These are phyloP conservation scores for Ispidina lecontei DNA, from an alignment of 2,797 vertebrate species.

Conservation along the genomic window DNA sequence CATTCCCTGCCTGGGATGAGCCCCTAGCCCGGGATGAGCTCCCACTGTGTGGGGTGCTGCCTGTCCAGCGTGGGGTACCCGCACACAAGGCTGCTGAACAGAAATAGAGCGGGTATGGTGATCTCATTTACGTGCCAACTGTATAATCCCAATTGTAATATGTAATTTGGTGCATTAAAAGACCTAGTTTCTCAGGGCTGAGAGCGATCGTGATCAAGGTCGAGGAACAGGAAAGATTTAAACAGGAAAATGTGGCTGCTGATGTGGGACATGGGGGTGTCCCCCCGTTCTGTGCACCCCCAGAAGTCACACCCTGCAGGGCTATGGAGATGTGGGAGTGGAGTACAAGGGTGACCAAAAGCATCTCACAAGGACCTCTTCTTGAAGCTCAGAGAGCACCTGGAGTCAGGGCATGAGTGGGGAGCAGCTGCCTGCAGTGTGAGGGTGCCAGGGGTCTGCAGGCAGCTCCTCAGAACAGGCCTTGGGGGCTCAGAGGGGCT, in stretches of 20 bases:
- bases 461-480: neutral
- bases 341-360: neutral
- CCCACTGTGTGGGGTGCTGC: neutral
- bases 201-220: conserved; percentile 23
- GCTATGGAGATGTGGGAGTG: no score
- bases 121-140: conserved; percentile 35
- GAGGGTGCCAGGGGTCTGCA: fast-evolving
- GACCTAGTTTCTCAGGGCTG: conserved; percentile 35
- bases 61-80: fast-evolving
- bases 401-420: neutral
- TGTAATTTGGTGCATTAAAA: conserved; percentile 34
- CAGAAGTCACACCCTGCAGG: neutral
- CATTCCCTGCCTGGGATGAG: neutral
- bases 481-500: neutral
- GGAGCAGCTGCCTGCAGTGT: neutral
- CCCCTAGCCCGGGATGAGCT: neutral
- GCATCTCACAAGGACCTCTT: neutral
- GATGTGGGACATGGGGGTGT: neutral
- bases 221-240: neutral
- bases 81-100: no score
- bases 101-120: neutral
- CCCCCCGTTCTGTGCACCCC: neutral
- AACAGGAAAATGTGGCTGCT: neutral
- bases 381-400: neutral
- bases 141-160: conserved; percentile 39